phyloP scores from a whole-genome alignment of 2,888 invertebrate species.

The Lycaena phlaeas region DNA sequence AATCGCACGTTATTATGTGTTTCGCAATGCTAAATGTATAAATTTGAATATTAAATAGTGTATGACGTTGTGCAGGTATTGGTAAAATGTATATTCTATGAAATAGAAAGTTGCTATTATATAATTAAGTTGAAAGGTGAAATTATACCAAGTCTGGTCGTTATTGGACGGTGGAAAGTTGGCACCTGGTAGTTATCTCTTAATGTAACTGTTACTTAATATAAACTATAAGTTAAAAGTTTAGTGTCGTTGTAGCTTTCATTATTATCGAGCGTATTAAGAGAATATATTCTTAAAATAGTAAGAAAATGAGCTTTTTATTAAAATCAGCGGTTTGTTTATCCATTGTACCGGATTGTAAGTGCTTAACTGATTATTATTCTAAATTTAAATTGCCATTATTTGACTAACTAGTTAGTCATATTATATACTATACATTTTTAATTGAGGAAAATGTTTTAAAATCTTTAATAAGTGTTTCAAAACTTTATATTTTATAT shows the following conservation, averaged over 20 bases:
- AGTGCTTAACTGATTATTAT: constrained; percentile 23
- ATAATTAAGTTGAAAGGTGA: constrained; percentile 61
- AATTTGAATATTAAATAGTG: constrained; percentile 4
- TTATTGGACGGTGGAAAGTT: constrained; percentile 28
- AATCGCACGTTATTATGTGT: too few species aligned
- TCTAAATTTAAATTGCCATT: background rate
- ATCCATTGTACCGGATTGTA: constrained; percentile 40
- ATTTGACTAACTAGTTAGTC: too few species aligned
- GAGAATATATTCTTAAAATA: constrained; percentile 11
- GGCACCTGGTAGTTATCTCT: constrained; percentile 32
- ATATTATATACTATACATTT: too few species aligned
- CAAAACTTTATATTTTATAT: background rate
- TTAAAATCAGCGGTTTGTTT: constrained; percentile 46
- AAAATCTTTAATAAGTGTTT: background rate
- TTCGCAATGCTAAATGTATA: background rate
- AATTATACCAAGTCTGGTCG: constrained; percentile 32
- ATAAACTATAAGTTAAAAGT: too few species aligned
- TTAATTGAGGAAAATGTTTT: too few species aligned
- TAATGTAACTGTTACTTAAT: constrained; percentile 21
- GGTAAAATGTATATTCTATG: constrained; percentile 21
- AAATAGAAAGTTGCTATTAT: constrained; percentile 51
- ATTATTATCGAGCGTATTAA: constrained; percentile 17
- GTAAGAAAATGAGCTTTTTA: constrained; percentile 26
- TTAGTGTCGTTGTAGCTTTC: constrained; percentile 27
- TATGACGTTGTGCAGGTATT: constrained; percentile 12